These are phyloP conservation scores for Scaptomyza graminum DNA, from an alignment of 1,140 invertebrate species.

Conservation along the genomic window DNA sequence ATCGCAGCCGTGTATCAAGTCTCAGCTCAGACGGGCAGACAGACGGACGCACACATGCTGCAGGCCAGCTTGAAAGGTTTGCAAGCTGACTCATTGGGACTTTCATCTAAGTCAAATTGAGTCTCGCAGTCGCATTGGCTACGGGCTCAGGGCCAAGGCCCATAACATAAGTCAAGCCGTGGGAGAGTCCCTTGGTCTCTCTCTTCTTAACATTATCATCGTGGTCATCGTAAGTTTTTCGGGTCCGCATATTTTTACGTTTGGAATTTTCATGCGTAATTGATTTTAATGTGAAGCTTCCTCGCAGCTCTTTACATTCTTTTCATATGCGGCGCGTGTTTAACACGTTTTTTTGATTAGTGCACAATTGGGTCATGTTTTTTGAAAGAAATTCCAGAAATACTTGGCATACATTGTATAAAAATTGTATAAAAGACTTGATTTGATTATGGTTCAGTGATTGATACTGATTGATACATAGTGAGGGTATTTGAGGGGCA, in stretches of 20 bases:
- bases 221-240: constrained; percentile 24
- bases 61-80: constrained; percentile 24
- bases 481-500: too few relatives aligned
- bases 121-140: constrained; percentile 10
- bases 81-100: constrained; percentile 35
- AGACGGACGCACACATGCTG: too few relatives aligned
- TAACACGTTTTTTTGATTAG: constrained; percentile 58
- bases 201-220: constrained; percentile 7
- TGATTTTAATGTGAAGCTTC: constrained; percentile 69
- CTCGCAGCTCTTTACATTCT: not conserved
- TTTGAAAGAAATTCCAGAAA: constrained; percentile 27
- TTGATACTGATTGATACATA: not conserved
- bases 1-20: constrained; percentile 40
- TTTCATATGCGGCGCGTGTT: constrained; percentile 69
- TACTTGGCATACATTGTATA: not conserved
- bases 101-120: constrained; percentile 35
- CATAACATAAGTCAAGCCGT: constrained; percentile 4
- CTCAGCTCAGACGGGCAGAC: not conserved
- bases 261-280: constrained; percentile 74
- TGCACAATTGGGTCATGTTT: constrained; percentile 58
- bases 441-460: not conserved
- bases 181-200: not conserved
- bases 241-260: constrained; percentile 8
- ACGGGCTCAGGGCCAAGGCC: constrained; percentile 3
- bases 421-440: constrained; percentile 24